Conservation (phyloP, 2,888 invertebrate genomes). For the Drosophila putrida region DNA sequence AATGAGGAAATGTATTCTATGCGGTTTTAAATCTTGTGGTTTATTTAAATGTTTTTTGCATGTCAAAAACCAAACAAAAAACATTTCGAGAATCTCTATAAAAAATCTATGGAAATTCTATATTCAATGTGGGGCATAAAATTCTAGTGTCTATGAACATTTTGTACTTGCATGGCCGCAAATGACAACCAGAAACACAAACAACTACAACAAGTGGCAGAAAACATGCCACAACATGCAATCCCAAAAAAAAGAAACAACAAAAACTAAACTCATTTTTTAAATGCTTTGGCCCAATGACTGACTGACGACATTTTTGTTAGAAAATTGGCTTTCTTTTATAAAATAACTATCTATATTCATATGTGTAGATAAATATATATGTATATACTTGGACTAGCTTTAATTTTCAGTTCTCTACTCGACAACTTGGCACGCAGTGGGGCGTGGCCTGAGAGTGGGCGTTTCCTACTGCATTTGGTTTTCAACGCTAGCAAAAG, state of each 20-base stretch:
- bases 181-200: constrained; percentile 25
- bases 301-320: constrained; percentile 50
- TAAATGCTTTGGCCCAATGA: constrained; percentile 56
- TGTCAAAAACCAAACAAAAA: constrained; percentile 20
- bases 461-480: constrained; percentile 1
- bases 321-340: constrained; percentile 15
- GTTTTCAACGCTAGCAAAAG: neutral
- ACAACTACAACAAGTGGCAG: constrained; percentile 24
- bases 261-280: constrained; percentile 29
- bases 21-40: constrained; percentile 22
- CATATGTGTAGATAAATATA: neutral
- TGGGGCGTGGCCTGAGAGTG: constrained; percentile 8
- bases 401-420: neutral
- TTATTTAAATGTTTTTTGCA: constrained; percentile 17
- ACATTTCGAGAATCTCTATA: neutral
- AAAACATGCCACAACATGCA: constrained; percentile 49
- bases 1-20: constrained; percentile 34
- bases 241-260: constrained; percentile 13
- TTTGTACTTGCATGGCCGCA: constrained; percentile 27
- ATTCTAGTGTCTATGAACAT: constrained; percentile 35
- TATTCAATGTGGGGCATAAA: constrained; percentile 25
- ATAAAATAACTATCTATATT: neutral
- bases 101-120: constrained; percentile 12
- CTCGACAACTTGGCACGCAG: constrained; percentile 26
- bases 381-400: neutral